Base-by-base conservation (phyloP, 2,797 vertebrate genomes). In the Streptopelia turtur region DNA sequence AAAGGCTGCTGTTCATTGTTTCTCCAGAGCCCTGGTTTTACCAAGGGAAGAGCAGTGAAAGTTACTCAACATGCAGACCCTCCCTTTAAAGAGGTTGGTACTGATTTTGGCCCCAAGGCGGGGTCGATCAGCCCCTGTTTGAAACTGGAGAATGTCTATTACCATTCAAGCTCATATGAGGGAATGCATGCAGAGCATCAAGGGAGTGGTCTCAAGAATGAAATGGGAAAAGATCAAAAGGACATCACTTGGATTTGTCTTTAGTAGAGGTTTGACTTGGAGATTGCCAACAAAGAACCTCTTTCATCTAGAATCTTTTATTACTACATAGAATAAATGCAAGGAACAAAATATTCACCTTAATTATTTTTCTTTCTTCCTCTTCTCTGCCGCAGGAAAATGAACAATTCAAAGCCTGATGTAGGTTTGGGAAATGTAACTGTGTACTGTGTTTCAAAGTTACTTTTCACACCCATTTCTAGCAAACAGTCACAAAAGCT, bases 301-400 rank as follows among this genome's bases (percentile, higher is more conserved):
- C 87, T 97, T 94, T 96, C 83, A 95, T 96, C 77, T 82, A 74
- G 63, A 86, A 84, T 87, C 27, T 64, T 90, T 93, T 89, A 79
- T 76, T 88, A 68, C 21, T 74, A 35, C 33, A 70, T 45, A 80
- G 21, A 86, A 79, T 56, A 85, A 91, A 78, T 53, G 23, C 7
- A 79, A 86, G 35, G 28, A 90, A 64, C 12, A 89, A 96, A 89
- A 87, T 55, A 74, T 64, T 92, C 2, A 43, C 77, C 86, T 90
- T 50, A 94, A 94, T 89, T 85, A 60, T 77, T 80, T 74, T 71
- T 72, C 53, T 92, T 22, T 63, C 9, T 81, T 94, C 43, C 16
- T 77, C 86, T 93, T 60, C 57, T 27, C 65, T 78, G 63, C 80
- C 83, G 23, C 47, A 90, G 70, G 87, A 95, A 90, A 94, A 20